These are phyloP conservation scores for Orussus abietinus DNA, from an alignment of 1,140 invertebrate species.

Conservation along the genomic window DNA sequence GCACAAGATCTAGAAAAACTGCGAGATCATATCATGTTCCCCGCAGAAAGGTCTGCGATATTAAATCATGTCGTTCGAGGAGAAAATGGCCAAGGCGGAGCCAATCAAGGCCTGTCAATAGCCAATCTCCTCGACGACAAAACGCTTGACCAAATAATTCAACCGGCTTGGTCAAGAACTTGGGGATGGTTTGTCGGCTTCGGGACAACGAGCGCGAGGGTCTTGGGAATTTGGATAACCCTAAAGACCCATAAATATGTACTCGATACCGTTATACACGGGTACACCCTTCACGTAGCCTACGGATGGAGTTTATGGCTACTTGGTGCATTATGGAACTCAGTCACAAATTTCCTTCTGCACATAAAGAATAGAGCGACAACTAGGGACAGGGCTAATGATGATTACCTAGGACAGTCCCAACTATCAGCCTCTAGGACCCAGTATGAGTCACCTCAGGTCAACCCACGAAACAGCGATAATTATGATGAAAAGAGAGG, in stretches of 20 bases:
- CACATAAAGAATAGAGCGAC: too few relatives aligned
- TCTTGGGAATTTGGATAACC: constrained; percentile 15
- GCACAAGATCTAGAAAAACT: constrained; percentile 9
- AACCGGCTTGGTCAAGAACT: constrained; percentile 13
- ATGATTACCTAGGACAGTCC: too few relatives aligned
- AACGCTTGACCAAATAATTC: too few relatives aligned
- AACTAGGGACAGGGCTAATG: too few relatives aligned
- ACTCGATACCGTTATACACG: constrained; percentile 11
- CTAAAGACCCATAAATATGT: constrained; percentile 11
- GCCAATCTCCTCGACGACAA: too few relatives aligned
- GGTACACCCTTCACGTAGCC: constrained; percentile 11
- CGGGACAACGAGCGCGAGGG: constrained; percentile 12
- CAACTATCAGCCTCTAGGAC: too few relatives aligned
- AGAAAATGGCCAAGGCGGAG: background rate
- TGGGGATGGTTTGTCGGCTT: constrained; percentile 14
- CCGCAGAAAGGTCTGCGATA: constrained; percentile 4
- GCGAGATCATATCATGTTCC: constrained; percentile 12
- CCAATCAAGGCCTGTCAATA: too few relatives aligned
- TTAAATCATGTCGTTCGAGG: background rate
- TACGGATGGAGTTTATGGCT: constrained; percentile 19
- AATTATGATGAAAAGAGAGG: too few relatives aligned
- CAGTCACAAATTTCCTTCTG: constrained; percentile 14
- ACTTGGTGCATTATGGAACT: constrained; percentile 15
- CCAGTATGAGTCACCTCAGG: too few relatives aligned
- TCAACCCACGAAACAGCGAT: too few relatives aligned